Evolutionary conservation across 1,140 invertebrate species (phyloP), one percentile per base, ranked within the genome.

Genomic region (Amphibalanus amphitrite): DNA sequence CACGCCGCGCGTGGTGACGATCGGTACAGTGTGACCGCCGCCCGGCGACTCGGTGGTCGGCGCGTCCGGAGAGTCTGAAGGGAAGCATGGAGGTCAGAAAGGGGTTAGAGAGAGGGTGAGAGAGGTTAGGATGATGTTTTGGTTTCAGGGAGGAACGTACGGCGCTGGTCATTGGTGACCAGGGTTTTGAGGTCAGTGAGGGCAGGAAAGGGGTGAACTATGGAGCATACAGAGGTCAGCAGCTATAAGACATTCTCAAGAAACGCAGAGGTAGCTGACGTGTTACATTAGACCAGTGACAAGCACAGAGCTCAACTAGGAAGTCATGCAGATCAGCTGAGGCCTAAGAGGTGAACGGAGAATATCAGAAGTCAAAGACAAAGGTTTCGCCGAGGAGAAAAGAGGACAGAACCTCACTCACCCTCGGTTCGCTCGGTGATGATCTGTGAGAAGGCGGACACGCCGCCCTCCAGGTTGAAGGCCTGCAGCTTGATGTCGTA

Each of bases 401-500:
- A 10, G 17, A 26, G 10, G 0, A 69, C 0, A 38, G 26, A 38
- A 38, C 33, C 20, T 28, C 64, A 67, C 64, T 64, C 33, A 40
- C n/a, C 69, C 69, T 33, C 69, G 25, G 91, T 93, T 78, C 85
- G 88, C 69, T 85, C 83, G 25, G 89, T 86, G 71, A 89, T 81
- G 71, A 91, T 90, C 28, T 86, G 83, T 71, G 92, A 95, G 77
- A 93, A 95, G 69, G 92, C 88, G 0, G 93, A 94, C 17, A 59
- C 47, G 47, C 89, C 88, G 10, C 89, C 89, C 30, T 87, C 87
- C 0, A 87, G 84, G 67, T 93, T 95, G 76, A 95, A 97, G n/a
- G 90, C 88, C 77, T 94, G 91, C 76, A 97, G 83, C 80, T 94
- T 95, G 75, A 97, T 88, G 75, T 94, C 92, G 79, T 97, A 97